Base-by-base conservation (phyloP, 2,888 invertebrate genomes). In the Mamestra brassicae region DNA sequence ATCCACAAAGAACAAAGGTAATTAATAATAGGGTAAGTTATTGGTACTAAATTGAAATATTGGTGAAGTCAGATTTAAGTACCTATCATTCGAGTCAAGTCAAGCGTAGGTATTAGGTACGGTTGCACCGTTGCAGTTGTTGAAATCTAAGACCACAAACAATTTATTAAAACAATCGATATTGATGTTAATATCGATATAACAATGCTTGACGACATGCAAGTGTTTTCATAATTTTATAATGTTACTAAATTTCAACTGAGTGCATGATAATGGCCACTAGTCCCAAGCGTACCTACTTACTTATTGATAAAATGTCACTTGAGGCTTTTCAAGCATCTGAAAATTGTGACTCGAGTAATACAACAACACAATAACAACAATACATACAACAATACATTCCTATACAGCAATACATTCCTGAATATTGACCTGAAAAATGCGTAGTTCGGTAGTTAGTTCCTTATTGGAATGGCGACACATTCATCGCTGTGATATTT, bases 401-500 rank as follows among this genome's bases (percentile, higher is more conserved):
- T 38, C 38, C 38, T 26, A 38, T 26, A 26, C 26, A 26, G 26
- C 26, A 26, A 26, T 26, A 38, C 15, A 77, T 70, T 13, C 45
- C 8, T 34, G 47, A 67, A 62, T 45, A 66, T 52, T 62, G 42
- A 52, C 36, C 11, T 64, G 38, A 64, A 55, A 65, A 52, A 58
- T 57, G 61, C n/a, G 38, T 65, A 55, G 10, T 60, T 36, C 13
- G 62, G 66, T 55, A 74, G 67, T 68, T 11, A 66, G 36, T 69
- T 58, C 26, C 65, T 58, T 69, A 58, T 77, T 64, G 50, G 58
- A 63, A 70, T 47, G 42, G 54, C 54, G 77, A 45, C 63, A 58
- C 13, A 83, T 55, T 81, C 79, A 81, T 66, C 47, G 55, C 38
- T 52, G 60, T 60, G 71, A 42, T 79, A 81, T 82, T 78, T 83